Percentiles rank a stretch among this genome's conserved stretches.
Conservation (phyloP, 1,140 invertebrate genomes). For the Nasonia vitripennis region DNA sequence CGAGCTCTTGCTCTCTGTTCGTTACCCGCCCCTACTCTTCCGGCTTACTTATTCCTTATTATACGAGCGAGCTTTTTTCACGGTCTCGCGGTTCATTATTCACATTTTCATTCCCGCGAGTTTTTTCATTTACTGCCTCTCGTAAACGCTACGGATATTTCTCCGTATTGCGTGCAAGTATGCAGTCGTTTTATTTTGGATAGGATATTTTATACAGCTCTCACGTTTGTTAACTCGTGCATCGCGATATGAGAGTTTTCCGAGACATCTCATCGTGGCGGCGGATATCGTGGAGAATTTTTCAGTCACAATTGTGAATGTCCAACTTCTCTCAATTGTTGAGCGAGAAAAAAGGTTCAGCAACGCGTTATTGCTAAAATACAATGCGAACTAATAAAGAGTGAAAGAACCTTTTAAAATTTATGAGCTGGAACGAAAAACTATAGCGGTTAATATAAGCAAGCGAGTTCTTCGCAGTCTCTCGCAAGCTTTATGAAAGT, state of each 20-base stretch:
- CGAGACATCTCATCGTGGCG: too few relatives aligned
- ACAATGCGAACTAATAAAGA: neutral
- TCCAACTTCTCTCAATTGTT: neutral
- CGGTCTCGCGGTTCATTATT: slow-evolving; percentile 21
- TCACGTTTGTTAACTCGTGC: too few relatives aligned
- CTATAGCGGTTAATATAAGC: neutral
- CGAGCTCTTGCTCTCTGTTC: neutral
- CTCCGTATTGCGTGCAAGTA: neutral
- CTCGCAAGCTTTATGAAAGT: neutral
- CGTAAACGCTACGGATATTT: slow-evolving; percentile 22
- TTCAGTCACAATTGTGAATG: too few relatives aligned
- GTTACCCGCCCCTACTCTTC: neutral
- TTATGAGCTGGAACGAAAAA: neutral
- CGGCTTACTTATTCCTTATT: slow-evolving; percentile 28
- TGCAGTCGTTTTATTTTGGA: neutral
- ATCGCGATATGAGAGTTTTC: too few relatives aligned
- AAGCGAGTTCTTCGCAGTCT: neutral
- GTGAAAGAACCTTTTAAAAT: neutral
- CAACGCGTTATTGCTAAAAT: too few relatives aligned
- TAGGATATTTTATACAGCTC: too few relatives aligned
- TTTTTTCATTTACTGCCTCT: neutral
- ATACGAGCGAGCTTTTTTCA: slow-evolving; percentile 35
- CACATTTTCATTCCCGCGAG: slow-evolving; percentile 22
- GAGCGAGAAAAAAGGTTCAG: too few relatives aligned
- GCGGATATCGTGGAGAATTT: too few relatives aligned